phyloP scores from a whole-genome alignment of 2,888 invertebrate genomes.

The Agrotis exclamationis region DNA sequence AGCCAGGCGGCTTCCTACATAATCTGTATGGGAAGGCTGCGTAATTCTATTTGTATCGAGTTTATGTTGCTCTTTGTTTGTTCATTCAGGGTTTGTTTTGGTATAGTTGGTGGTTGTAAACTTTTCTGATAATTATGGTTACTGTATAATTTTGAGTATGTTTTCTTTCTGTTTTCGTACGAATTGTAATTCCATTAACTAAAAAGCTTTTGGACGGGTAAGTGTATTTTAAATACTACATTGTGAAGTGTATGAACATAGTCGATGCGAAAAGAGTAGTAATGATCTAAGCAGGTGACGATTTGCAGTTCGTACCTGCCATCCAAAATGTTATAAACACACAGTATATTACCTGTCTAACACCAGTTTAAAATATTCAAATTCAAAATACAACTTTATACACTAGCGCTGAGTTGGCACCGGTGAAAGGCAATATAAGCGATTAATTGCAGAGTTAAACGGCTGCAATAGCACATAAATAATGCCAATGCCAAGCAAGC shows the following conservation, averaged over 20 bases:
- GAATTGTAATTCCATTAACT: background rate
- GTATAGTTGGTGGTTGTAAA: background rate
- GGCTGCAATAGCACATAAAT: slow-evolving; percentile 54
- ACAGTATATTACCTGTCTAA: background rate
- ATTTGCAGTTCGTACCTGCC: too few relatives aligned
- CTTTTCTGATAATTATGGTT: background rate
- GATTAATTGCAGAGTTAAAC: slow-evolving; percentile 53
- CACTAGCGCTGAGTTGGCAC: slow-evolving; percentile 17
- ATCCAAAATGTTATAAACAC: too few relatives aligned
- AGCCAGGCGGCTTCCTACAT: slow-evolving; percentile 30
- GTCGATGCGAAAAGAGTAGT: too few relatives aligned
- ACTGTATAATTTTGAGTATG: background rate
- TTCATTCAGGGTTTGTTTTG: slow-evolving; percentile 20
- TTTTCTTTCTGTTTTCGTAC: background rate
- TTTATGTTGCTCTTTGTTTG: slow-evolving; percentile 15
- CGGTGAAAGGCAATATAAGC: slow-evolving; percentile 38
- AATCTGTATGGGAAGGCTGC: slow-evolving; percentile 32
- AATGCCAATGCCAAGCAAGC: slow-evolving; percentile 44
- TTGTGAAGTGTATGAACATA: background rate
- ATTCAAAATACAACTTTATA: background rate
- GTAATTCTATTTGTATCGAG: slow-evolving; percentile 42
- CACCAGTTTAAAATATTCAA: background rate
- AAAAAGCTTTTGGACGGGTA: too few relatives aligned
- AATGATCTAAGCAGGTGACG: too few relatives aligned
- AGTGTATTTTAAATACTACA: too few relatives aligned